Evolutionary conservation across 2,113 vertebrate species (phyloP), one percentile per base, ranked within the genome.

Genomic region (Pterocles gutturalis): DNA sequence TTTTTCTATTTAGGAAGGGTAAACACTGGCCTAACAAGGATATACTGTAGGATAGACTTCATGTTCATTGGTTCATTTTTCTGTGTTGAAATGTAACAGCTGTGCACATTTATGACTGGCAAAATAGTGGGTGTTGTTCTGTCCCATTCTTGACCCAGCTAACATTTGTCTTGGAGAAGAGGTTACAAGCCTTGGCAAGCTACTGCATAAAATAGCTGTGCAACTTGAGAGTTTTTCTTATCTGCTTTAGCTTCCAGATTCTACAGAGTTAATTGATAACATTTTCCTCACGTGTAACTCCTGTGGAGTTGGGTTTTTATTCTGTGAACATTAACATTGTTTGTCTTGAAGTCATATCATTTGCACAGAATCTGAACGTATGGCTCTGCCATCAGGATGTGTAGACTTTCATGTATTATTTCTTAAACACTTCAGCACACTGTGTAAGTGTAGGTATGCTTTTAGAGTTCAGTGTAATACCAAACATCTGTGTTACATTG

Each of bases 61-160:
- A 46, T 49, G 28, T 67, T 38, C 80, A 49, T 78, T 61, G 19
- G 28, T 83, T 64, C 41, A 51, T 71, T 91, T 84, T 60, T 94
- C 34, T 79, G 38, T 58, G 17, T 57, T 83, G 66, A 96, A 95
- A 88, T 86, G 61, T 83, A 89, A 83, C 80, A 95, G 71, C 86
- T 95, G 67, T 65, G 36, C 28, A 51, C 26, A 22, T 64, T 65
- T 88, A 48, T 72, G 91, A 87, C 53, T 62, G 61, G 53, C 36
- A 72, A 87, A 90, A 66, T 36, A 86, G 21, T 34, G 51, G 29
- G 25, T 66, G 18, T 17, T 58, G 38, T 81, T 90, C 24, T 93
- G 3, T 55, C 66, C 28, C 22, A 4, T 92, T 67, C 57, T 91
- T 90, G 75, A 75, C 72, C 29, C 64, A 71, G 41, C 41, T 71